A percentile compares a stretch with the other conserved stretches of the same genome.
phyloP scores from a whole-genome alignment of 2,113 vertebrate species.

The Paramisgurnus dabryanus region DNA sequence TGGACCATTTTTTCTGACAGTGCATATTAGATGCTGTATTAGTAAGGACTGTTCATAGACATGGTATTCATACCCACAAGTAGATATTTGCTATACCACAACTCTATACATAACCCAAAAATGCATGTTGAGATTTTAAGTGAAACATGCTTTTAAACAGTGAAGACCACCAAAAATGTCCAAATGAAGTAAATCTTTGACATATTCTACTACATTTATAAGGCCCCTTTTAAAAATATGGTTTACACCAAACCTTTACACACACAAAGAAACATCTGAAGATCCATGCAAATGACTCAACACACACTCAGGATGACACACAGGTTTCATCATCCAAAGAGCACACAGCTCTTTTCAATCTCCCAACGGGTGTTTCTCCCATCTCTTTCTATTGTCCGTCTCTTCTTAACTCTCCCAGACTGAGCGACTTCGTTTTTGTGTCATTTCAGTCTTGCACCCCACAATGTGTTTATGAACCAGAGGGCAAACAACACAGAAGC shows the following conservation, averaged over 20 bases:
- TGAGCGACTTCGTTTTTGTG: neutral
- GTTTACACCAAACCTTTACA: constrained; percentile 8
- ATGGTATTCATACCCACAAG: no score
- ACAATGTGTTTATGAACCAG: neutral
- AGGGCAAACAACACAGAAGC: neutral
- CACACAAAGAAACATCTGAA: constrained; percentile 43
- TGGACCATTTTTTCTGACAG: no score
- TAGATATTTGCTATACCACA: no score
- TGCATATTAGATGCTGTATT: no score
- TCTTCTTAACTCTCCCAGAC: constrained; percentile 12
- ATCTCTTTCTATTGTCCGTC: neutral
- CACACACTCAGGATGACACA: constrained; percentile 40
- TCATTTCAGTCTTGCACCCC: neutral
- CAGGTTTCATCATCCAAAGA: constrained; percentile 50
- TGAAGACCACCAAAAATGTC: no score
- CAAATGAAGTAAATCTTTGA: no score
- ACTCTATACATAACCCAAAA: no score
- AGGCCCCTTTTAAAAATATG: neutral
- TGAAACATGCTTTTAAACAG: no score
- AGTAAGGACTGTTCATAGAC: no score
- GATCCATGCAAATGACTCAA: constrained; percentile 34
- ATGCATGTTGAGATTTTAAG: no score
- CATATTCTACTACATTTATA: no score
- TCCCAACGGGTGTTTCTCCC: constrained; percentile 19
- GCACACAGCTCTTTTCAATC: constrained; percentile 36